A percentile compares a stretch with the other conserved stretches of the same genome.
Conservation (phyloP, 2,797 vertebrate genomes). For the Sardinella longiceps region DNA sequence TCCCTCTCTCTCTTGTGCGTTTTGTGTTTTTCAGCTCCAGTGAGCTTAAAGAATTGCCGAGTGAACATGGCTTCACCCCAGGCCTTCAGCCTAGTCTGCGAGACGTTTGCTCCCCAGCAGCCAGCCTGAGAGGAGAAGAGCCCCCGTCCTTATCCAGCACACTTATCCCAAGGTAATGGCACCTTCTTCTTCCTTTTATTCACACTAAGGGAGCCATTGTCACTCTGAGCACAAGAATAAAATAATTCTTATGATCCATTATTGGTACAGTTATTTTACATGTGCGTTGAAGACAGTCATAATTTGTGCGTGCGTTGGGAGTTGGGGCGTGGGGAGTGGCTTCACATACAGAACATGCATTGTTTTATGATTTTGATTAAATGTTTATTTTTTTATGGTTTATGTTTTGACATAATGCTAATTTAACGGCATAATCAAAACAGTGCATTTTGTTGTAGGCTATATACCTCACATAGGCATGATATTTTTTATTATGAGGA, state of each 20-base stretch:
- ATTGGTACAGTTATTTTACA: constrained; percentile 14
- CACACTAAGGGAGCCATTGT: constrained; percentile 29
- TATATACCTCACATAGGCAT: background rate
- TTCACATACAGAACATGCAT: background rate
- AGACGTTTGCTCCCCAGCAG: constrained; percentile 59
- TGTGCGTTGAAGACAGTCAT: background rate
- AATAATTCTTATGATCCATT: constrained; percentile 6
- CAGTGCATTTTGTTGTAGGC: background rate
- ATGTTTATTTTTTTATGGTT: background rate
- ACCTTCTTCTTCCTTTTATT: constrained; percentile 39
- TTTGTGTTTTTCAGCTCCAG: constrained; percentile 64
- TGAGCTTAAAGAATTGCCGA: constrained; percentile 65
- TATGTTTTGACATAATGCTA: background rate
- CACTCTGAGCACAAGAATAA: constrained; percentile 18
- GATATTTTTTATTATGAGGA: background rate
- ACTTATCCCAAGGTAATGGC: constrained; percentile 61
- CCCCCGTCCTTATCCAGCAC: constrained; percentile 23
- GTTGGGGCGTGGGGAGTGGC: background rate
- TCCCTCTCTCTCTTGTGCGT: constrained; percentile 42
- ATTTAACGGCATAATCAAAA: constrained; percentile 15
- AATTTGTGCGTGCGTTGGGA: background rate
- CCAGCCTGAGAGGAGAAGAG: constrained; percentile 51
- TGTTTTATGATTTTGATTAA: constrained; percentile 14
- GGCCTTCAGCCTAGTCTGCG: constrained; percentile 51
- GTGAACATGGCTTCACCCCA: constrained; percentile 61